A percentile compares a stretch with the other conserved stretches of the same genome.
Evolutionary conservation across 2,888 invertebrate genomes (phyloP).

Genomic region (Tanypteryx hageni): DNA sequence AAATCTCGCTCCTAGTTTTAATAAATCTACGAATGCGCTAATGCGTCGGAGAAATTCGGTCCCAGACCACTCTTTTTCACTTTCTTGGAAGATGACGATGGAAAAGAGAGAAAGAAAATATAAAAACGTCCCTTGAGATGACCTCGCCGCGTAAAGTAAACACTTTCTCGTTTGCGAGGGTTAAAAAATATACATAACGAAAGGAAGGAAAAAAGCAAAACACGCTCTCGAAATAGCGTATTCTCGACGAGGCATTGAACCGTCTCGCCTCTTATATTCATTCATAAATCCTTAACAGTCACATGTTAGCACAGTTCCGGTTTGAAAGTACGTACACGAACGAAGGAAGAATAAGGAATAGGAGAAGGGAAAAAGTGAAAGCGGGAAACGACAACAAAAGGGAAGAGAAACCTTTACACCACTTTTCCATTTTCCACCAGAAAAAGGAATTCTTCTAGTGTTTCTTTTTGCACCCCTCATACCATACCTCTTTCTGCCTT

Average conservation of each 20-base stretch:
- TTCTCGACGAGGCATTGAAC: constrained; percentile 5
- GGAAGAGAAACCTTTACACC: background rate
- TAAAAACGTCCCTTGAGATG: background rate
- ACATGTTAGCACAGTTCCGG: constrained; percentile 8
- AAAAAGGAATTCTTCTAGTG: background rate
- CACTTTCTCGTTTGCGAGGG: background rate
- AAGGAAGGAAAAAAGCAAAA: background rate
- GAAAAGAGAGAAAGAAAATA: background rate
- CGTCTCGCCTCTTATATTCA: background rate
- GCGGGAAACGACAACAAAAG: background rate
- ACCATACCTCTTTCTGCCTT: background rate
- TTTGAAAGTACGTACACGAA: background rate
- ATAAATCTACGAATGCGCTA: too few species aligned
- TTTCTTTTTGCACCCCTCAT: background rate
- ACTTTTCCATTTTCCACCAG: background rate
- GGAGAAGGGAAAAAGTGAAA: background rate
- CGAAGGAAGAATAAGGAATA: background rate
- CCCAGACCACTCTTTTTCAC: too few species aligned
- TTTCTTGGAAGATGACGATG: background rate
- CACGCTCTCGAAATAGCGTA: background rate
- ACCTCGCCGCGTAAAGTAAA: background rate
- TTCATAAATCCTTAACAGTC: constrained; percentile 22
- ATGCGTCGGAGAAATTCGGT: too few species aligned
- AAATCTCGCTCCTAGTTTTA: too few species aligned
- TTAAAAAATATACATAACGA: background rate